A percentile compares a stretch with the other conserved stretches of the same genome.
Evolutionary conservation across 2,113 vertebrate species (phyloP).

Genomic region (Limnothrissa miodon): DNA sequence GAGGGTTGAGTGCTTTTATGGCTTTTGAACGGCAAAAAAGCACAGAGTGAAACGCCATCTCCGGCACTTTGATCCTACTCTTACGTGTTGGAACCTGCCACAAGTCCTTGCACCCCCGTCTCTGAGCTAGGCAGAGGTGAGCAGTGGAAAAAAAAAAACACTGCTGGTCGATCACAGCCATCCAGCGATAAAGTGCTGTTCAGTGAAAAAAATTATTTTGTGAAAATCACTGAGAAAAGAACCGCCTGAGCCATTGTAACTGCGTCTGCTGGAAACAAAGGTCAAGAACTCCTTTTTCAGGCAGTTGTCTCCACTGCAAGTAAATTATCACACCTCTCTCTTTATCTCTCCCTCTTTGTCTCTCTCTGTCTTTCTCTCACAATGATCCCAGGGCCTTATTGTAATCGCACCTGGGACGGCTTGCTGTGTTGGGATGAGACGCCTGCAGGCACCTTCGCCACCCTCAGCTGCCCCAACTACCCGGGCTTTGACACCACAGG

Average conservation of each 20-base stretch:
- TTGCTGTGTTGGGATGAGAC: constrained; percentile 93
- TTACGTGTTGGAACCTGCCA: background rate
- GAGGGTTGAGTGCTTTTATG: background rate
- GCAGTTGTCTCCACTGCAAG: background rate
- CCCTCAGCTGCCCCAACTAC: constrained; percentile 82
- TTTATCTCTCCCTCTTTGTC: background rate
- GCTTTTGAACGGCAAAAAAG: background rate
- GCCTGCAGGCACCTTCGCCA: constrained; percentile 73
- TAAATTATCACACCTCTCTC: background rate
- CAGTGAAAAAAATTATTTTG: constrained; percentile 7
- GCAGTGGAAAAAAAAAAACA: background rate
- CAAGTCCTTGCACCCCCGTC: background rate
- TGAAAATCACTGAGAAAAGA: background rate
- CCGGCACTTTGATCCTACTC: background rate
- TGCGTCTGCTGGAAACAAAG: background rate
- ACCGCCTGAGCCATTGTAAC: background rate
- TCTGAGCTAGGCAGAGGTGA: background rate
- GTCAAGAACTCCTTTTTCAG: background rate
- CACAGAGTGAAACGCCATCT: background rate
- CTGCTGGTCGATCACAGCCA: background rate
- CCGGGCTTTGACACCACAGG: constrained; percentile 78
- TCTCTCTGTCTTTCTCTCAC: background rate
- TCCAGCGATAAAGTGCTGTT: no score
- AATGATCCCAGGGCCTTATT: constrained; percentile 72
- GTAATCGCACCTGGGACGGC: constrained; percentile 89